Base-by-base conservation (phyloP, 2,888 invertebrate genomes). In the Philhelius pedissequus region DNA sequence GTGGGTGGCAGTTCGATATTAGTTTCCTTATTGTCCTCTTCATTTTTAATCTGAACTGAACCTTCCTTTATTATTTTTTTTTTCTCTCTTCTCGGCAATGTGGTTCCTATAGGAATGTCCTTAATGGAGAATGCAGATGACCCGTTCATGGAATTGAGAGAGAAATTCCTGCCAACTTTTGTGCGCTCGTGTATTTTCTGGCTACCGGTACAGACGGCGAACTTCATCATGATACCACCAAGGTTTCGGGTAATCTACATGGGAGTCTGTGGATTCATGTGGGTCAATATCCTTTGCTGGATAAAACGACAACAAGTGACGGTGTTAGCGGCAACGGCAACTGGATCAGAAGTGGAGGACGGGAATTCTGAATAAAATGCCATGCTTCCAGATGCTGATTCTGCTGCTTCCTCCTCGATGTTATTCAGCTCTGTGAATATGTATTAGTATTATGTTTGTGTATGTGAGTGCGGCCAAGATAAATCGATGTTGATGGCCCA, bases 211-310 rank as follows among this genome's bases (percentile, higher is more conserved):
- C 96, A 97, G 91, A 93, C 94, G 0, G 89, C 96, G 32, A 97
- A 97, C 91, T 97, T 97, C 91, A 90, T 93, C 52, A 90, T 96
- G 66, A 90, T 97, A 62, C 95, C 96, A 0, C 93, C 96, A 0
- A 91, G 94, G 66, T 93, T 95, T 76, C 93, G 97, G 15, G 96
- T 97, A 0, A 93, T 95, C 1, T 97, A 96, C 88, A 96, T 97
- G 27, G 95, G 96, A 0, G 92, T 94, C 0, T 95, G 95, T 60
- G 95, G 96, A 1, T 95, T 97, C 87, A 90, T 95, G 25, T 97
- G 97, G 97, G 95, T 96, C 76, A 97, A 97, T 89, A 95, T 97
- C 70, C 92, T 97, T 25, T 97, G 96, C 89, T 96, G 95, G 90
- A 94, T 97, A 81, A 97, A 97, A 89, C 92, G 96, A 71, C 94